A percentile compares a stretch with the other conserved stretches of the same genome.
Evolutionary conservation across 2,888 invertebrate species (phyloP).

Genomic region (Nymphalis c-album): DNA sequence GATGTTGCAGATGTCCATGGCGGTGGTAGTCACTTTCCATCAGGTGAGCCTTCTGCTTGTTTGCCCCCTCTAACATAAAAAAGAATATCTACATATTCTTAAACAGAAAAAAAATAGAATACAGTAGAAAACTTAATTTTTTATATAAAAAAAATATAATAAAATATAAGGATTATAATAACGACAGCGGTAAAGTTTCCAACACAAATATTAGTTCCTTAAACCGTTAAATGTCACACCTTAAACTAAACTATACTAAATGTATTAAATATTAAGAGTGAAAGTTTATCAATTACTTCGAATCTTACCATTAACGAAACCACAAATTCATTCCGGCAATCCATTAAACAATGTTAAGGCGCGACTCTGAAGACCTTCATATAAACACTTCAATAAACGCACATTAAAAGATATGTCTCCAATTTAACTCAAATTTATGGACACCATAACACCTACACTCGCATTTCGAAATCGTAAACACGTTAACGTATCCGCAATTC

Average conservation of each 20-base stretch:
- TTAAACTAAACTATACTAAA: conserved; percentile 9
- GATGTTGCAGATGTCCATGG: no score
- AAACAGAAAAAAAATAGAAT: no score
- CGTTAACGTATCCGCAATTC: neutral
- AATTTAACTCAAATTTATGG: conserved; percentile 76
- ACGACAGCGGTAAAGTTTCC: no score
- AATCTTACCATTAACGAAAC: conserved; percentile 17
- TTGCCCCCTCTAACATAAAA: no score
- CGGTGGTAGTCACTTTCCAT: no score
- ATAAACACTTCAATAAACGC: conserved; percentile 76
- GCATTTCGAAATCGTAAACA: conserved; percentile 17
- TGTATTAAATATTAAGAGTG: conserved; percentile 16
- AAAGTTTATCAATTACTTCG: conserved; percentile 25
- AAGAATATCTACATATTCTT: no score
- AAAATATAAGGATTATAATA: no score
- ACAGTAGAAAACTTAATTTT: no score
- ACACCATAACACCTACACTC: conserved; percentile 61
- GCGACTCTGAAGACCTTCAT: conserved; percentile 55
- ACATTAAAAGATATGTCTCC: conserved; percentile 76
- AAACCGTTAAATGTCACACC: neutral
- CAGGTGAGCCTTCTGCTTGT: no score
- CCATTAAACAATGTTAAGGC: conserved; percentile 54
- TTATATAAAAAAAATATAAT: no score
- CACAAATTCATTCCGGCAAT: conserved; percentile 50
- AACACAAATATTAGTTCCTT: neutral